Evolutionary conservation across 2,797 vertebrate species (phyloP).

Genomic region (Coregonus suidteri): DNA sequence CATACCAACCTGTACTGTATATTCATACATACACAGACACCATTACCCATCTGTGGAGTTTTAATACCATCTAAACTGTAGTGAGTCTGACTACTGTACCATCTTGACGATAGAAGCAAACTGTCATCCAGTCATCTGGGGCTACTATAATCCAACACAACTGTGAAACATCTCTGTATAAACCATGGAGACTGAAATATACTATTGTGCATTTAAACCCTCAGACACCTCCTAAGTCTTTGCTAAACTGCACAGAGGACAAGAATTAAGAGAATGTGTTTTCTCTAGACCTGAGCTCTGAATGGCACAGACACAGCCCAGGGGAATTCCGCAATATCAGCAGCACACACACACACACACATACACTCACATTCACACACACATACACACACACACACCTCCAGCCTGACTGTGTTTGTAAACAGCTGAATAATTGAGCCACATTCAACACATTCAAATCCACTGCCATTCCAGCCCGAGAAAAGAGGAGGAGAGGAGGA

Average conservation of each 20-base stretch:
- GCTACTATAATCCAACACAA: not conserved
- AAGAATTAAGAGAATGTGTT: not conserved
- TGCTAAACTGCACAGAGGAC: too few species aligned
- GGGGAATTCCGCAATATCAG: slow-evolving; percentile 50
- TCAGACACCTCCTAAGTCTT: not conserved
- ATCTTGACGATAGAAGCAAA: not conserved
- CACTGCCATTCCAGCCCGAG: slow-evolving; percentile 64
- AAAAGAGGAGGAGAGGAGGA: slow-evolving; percentile 65
- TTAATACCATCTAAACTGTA: not conserved
- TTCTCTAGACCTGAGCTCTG: slow-evolving; percentile 51
- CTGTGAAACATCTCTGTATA: not conserved
- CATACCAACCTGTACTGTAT: not conserved
- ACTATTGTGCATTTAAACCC: not conserved
- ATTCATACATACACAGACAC: not conserved
- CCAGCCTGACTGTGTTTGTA: slow-evolving; percentile 80
- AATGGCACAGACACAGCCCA: slow-evolving; percentile 42
- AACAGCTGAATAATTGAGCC: slow-evolving; percentile 90
- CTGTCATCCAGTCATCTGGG: not conserved
- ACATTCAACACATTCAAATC: slow-evolving; percentile 71
- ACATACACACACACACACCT: slow-evolving; percentile 24
- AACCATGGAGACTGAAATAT: not conserved
- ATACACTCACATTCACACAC: slow-evolving; percentile 19
- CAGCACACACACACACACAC: slow-evolving; percentile 1
- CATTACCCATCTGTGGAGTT: not conserved
- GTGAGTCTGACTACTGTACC: not conserved